These are phyloP conservation scores for Tipula helvola DNA, from an alignment of 2,888 invertebrate genomes.

Conservation along the genomic window DNA sequence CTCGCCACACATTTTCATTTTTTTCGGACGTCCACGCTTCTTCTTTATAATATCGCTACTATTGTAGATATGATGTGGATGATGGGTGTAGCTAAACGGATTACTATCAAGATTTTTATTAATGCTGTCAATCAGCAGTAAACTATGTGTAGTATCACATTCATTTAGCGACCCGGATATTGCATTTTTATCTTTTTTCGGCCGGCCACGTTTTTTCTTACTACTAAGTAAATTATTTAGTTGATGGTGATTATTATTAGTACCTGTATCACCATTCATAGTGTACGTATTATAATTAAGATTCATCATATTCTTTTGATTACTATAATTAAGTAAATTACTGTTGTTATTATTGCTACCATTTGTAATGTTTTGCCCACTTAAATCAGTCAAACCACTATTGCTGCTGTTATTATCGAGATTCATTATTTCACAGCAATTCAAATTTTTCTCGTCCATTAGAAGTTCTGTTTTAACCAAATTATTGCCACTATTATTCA, in stretches of 20 bases:
- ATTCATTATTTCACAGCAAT: neutral
- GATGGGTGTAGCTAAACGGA: constrained; percentile 34
- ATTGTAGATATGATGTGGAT: neutral
- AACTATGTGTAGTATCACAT: neutral
- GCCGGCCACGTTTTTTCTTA: constrained; percentile 6
- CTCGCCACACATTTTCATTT: constrained; percentile 31
- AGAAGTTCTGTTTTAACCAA: neutral
- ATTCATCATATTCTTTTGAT: neutral
- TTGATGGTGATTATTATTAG: neutral
- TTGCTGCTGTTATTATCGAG: neutral
- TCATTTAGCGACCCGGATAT: neutral
- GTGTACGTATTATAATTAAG: neutral
- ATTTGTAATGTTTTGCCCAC: constrained; percentile 16
- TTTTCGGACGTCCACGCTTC: constrained; percentile 82
- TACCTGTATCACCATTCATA: neutral
- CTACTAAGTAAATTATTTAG: neutral
- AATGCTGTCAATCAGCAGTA: neutral
- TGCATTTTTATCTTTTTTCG: neutral
- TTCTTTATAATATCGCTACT: constrained; percentile 53
- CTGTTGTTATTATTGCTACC: constrained; percentile 13
- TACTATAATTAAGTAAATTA: neutral
- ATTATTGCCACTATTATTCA: neutral
- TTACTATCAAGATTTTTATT: constrained; percentile 11
- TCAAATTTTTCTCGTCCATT: neutral
- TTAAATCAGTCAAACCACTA: constrained; percentile 19